These are phyloP conservation scores for Daubentonia madagascariensis DNA, from an alignment of 2,113 vertebrate genomes.

Conservation along the genomic window DNA sequence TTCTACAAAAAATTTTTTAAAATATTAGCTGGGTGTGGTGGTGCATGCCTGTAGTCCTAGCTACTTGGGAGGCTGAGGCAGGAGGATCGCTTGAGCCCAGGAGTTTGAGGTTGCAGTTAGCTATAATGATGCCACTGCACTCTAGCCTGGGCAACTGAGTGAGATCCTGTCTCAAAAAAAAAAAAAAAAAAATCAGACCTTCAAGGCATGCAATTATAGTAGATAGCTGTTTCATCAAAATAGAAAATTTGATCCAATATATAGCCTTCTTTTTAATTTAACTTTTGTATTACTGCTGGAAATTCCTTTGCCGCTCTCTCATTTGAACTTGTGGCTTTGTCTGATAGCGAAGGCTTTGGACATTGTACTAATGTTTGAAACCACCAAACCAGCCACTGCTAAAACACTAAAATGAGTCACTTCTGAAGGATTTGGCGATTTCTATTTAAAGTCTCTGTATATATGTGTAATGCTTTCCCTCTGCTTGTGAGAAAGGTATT, in stretches of 20 bases:
- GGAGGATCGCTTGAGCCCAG: neutral
- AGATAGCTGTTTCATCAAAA: neutral
- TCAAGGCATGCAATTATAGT: neutral
- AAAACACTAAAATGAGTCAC: neutral
- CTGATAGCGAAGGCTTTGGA: neutral
- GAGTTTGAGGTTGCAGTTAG: neutral
- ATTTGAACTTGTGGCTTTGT: neutral
- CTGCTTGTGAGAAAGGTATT: neutral
- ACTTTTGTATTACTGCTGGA: neutral
- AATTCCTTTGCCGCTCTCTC: neutral
- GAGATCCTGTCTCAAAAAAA: neutral
- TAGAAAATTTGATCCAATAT: neutral
- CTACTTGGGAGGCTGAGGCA: neutral
- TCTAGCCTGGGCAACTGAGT: neutral
- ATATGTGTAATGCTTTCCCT: neutral
- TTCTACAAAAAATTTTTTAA: no score
- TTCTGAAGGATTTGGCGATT: neutral
- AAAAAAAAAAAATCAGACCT: neutral
- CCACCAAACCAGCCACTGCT: neutral
- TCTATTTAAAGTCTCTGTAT: neutral
- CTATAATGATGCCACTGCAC: neutral
- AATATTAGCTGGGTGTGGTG: no score
- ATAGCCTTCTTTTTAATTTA: neutral
- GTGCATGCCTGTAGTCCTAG: neutral
- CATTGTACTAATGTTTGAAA: neutral